phyloP scores from a whole-genome alignment of 1,140 invertebrate genomes.

The Drosophila ficusphila region DNA sequence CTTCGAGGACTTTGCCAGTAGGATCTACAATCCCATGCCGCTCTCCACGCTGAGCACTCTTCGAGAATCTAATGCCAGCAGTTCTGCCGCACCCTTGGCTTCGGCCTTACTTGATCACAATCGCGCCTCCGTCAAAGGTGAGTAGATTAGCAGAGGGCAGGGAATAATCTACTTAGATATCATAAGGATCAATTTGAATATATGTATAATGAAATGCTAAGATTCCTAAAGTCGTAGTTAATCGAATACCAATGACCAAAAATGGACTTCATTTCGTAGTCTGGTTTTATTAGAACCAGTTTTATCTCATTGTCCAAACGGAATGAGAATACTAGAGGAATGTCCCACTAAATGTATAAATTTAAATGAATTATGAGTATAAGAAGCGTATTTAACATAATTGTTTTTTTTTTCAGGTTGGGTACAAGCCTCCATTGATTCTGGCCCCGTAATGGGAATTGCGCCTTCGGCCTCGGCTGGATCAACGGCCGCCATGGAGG shows the following conservation, averaged over 20 bases:
- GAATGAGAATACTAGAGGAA: no score
- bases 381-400: not conserved
- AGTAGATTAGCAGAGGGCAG: not conserved
- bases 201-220: no score
- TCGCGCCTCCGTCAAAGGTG: constrained; percentile 77
- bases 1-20: constrained; percentile 95
- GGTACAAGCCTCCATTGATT: constrained; percentile 81
- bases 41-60: constrained; percentile 71
- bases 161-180: not conserved
- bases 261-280: no score
- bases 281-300: no score
- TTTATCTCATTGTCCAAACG: no score
- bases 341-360: no score
- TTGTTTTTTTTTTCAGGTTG: constrained; percentile 57
- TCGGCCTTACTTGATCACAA: constrained; percentile 85
- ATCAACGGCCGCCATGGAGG: constrained; percentile 78
- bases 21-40: constrained; percentile 92
- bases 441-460: constrained; percentile 61
- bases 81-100: constrained; percentile 81
- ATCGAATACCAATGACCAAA: no score
- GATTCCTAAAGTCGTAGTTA: no score
- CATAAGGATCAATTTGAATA: not conserved
- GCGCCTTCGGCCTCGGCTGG: constrained; percentile 71
- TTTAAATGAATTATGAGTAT: no score
- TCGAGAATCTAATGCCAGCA: constrained; percentile 66